Base-by-base conservation (phyloP, 1,140 invertebrate species). In the fruit fly (Drosophila melanogaster) region DNA sequence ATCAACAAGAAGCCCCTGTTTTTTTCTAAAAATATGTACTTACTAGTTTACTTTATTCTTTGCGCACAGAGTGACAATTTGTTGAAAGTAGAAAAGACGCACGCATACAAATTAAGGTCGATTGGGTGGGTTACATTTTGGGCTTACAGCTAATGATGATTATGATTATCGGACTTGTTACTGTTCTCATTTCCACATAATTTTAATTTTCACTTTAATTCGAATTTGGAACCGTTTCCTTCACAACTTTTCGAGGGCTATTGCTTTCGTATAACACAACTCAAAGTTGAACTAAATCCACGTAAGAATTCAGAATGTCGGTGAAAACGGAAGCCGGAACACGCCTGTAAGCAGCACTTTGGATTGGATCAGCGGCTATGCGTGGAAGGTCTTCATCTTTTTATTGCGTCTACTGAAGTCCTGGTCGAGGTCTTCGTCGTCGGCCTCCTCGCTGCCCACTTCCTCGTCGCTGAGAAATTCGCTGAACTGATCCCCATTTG, bases 321-420 rank as follows among this genome's bases (percentile, higher is more conserved):
- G 24, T 40, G 59, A 67, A 67, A 64, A 40, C 14, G 24, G 50
- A 65, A 72, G 5, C 47, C 24, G 40, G 2, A 47, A 54, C 59
- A 15, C 19, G 26, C 37, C 37, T 40, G 14, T 11, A 17, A 15
- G 37, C 57, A 6, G 59, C 40, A 7, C 10, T 11, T 19, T 38
- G 11, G 14, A 35, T 15, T 22, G 10, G 15, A 17, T 11, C 40
- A 33, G 15, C 43, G 24, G 51, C 90, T 91, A 91, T 64, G 83
- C 65, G 40, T 91, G 90, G 77, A 85, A 92, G n/a, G 90, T 91
- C 35, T 92, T 92, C 75, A 92, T 75, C 57, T 92, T 92, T 79
- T 92, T 92, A 62, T 73, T 91, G 14, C 90, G 81, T n/a, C 87
- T 79, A 26, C 85, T 90, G n/a, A 90, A 91, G 38, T 92, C 90